phyloP scores from a whole-genome alignment of 1,140 invertebrate genomes.

The Drosophila pruinosa region DNA sequence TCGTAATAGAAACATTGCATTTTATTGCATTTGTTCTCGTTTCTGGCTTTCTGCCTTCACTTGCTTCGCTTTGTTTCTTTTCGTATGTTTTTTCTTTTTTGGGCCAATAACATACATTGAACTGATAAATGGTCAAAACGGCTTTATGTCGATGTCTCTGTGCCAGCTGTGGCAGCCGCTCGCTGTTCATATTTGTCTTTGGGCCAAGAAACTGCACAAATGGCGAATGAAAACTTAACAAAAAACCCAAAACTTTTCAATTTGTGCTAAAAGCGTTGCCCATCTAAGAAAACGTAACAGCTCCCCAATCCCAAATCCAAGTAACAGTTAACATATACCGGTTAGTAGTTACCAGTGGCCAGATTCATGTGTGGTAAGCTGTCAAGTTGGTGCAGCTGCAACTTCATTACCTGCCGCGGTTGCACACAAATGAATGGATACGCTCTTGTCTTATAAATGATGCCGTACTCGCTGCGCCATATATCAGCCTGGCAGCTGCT shows the following conservation, averaged over 20 bases:
- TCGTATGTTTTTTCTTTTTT: constrained; percentile 11
- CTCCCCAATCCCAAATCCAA: background rate
- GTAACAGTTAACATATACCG: constrained; percentile 11
- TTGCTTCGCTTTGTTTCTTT: background rate
- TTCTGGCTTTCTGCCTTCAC: constrained; percentile 18
- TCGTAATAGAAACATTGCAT: constrained; percentile 77
- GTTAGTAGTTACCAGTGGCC: background rate
- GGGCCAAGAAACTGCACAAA: constrained; percentile 33
- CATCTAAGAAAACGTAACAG: constrained; percentile 3
- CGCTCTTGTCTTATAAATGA: constrained; percentile 56
- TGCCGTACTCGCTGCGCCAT: constrained; percentile 25
- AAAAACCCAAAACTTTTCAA: constrained; percentile 55
- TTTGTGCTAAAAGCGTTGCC: constrained; percentile 62
- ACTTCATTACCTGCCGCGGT: constrained; percentile 65
- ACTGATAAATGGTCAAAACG: constrained; percentile 75
- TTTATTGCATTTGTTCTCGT: constrained; percentile 73
- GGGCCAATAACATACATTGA: constrained; percentile 66
- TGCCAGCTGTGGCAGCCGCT: constrained; percentile 43
- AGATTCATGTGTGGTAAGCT: constrained; percentile 41
- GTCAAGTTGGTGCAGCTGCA: constrained; percentile 5
- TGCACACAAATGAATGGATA: constrained; percentile 55
- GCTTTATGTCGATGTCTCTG: constrained; percentile 71
- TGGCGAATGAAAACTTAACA: constrained; percentile 32
- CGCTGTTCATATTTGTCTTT: constrained; percentile 61
- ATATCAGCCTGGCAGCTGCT: background rate